Conservation (phyloP, 2,113 vertebrate genomes). For the Myotis davidii region DNA sequence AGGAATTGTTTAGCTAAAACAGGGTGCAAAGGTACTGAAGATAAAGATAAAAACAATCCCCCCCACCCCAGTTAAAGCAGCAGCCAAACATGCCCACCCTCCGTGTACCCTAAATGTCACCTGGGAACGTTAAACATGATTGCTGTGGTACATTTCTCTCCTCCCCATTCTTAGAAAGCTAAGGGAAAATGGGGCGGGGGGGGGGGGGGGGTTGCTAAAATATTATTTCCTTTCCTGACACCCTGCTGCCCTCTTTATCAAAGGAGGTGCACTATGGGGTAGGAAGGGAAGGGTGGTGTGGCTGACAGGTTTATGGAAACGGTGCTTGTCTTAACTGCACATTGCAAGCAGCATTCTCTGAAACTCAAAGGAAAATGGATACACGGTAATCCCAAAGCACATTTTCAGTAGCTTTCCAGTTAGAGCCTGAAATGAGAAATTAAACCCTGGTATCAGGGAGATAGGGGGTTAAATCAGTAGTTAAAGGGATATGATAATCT, state of each 20-base stretch:
- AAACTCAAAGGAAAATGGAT: not conserved
- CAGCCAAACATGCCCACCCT: fast-evolving
- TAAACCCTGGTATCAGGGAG: not conserved
- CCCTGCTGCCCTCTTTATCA: not conserved
- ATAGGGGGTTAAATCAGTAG: not conserved
- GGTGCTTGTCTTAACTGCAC: not conserved
- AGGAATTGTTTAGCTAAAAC: not conserved
- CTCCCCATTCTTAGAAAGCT: conserved; percentile 21
- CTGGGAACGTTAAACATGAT: not conserved
- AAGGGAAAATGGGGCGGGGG: not conserved
- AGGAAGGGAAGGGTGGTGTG: not conserved
- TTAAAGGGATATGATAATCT: conserved; percentile 8
- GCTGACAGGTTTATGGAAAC: not conserved
- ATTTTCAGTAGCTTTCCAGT: not conserved
- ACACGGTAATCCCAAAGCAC: not conserved
- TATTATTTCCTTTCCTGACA: not conserved
- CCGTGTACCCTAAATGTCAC: not conserved
- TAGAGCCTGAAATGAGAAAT: not conserved
- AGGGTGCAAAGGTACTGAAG: not conserved
- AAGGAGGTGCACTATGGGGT: not conserved
- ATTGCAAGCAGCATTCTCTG: not conserved
- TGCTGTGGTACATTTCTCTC: not conserved
- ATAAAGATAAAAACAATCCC: not conserved
- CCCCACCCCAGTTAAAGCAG: not conserved
- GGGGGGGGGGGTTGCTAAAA: not conserved